Percentiles rank a stretch among this genome's conserved stretches.
Conservation (phyloP, 2,888 invertebrate genomes). For the Stegophylla sp. region DNA sequence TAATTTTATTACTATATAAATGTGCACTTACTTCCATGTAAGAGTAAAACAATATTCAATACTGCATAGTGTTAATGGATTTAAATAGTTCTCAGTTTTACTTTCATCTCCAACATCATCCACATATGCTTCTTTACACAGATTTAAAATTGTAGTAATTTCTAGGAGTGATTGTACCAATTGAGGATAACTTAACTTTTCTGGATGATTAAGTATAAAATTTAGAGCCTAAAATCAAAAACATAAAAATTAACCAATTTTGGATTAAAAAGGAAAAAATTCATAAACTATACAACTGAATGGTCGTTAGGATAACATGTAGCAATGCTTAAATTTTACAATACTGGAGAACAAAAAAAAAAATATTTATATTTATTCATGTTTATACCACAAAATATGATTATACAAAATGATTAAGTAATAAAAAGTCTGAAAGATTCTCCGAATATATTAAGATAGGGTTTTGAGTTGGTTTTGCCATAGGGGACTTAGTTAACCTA, state of each 20-base stretch:
- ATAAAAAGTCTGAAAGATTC: no score
- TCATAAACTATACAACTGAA: no score
- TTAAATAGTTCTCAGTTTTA: slow-evolving; percentile 63
- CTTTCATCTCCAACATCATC: slow-evolving; percentile 24
- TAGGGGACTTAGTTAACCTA: no score
- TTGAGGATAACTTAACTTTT: slow-evolving; percentile 86
- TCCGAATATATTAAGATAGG: no score
- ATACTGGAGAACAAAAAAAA: no score
- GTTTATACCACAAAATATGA: no score
- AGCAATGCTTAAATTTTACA: no score
- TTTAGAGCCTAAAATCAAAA: slow-evolving; percentile 75
- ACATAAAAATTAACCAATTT: no score
- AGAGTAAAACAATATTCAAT: slow-evolving; percentile 90
- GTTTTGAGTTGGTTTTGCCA: no score
- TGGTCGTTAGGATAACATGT: no score
- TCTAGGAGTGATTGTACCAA: slow-evolving; percentile 85
- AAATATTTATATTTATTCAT: no score
- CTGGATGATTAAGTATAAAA: slow-evolving; percentile 90
- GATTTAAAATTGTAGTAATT: slow-evolving; percentile 80
- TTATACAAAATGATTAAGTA: neutral
- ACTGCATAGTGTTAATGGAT: slow-evolving; percentile 71
- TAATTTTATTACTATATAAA: slow-evolving; percentile 20
- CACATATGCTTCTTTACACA: slow-evolving; percentile 63
- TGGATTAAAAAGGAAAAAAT: no score
- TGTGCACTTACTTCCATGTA: slow-evolving; percentile 76